Percentiles rank a stretch among this genome's conserved stretches.
phyloP scores from a whole-genome alignment of 2,888 invertebrate genomes.

The Caenorhabditis sp. region DNA sequence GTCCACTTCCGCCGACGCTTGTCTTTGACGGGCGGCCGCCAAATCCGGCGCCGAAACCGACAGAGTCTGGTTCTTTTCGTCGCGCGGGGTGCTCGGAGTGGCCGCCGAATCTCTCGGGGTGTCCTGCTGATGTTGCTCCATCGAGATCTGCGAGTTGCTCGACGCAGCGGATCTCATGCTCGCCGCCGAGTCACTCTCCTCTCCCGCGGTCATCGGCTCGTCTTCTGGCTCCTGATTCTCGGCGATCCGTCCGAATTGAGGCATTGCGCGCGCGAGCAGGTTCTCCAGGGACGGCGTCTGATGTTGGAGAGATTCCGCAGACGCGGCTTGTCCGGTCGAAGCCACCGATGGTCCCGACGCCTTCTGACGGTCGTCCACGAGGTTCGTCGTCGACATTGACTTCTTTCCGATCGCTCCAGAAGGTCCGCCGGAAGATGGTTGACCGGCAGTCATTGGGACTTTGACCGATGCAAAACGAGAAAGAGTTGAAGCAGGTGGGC shows the following conservation, averaged over 20 bases:
- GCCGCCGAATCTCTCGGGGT: conserved; percentile 34
- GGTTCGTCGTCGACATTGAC: conserved; percentile 79
- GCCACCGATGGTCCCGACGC: conserved; percentile 77
- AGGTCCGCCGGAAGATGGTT: neutral
- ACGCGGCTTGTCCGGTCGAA: conserved; percentile 81
- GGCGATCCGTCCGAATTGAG: conserved; percentile 60
- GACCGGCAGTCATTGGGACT: too few relatives aligned
- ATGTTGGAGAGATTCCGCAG: conserved; percentile 81
- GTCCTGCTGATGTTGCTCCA: conserved; percentile 3
- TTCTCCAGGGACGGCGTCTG: conserved; percentile 79
- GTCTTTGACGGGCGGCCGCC: conserved; percentile 59
- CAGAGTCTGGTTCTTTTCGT: conserved; percentile 49
- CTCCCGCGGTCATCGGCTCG: conserved; percentile 44
- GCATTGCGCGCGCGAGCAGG: conserved; percentile 71
- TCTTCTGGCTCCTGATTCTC: conserved; percentile 60
- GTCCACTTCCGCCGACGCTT: conserved; percentile 53
- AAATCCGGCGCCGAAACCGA: conserved; percentile 71
- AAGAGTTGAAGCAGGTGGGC: conserved; percentile 21
- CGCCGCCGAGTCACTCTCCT: conserved; percentile 56
- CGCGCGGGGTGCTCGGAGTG: conserved; percentile 43
- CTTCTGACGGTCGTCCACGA: conserved; percentile 72
- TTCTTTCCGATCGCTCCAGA: conserved; percentile 69
- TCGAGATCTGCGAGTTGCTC: conserved; percentile 46
- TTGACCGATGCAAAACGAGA: conserved; percentile 47
- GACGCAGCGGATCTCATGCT: conserved; percentile 49